Base-by-base conservation (phyloP, 2,113 vertebrate species). In the Ochotona curzoniae region DNA sequence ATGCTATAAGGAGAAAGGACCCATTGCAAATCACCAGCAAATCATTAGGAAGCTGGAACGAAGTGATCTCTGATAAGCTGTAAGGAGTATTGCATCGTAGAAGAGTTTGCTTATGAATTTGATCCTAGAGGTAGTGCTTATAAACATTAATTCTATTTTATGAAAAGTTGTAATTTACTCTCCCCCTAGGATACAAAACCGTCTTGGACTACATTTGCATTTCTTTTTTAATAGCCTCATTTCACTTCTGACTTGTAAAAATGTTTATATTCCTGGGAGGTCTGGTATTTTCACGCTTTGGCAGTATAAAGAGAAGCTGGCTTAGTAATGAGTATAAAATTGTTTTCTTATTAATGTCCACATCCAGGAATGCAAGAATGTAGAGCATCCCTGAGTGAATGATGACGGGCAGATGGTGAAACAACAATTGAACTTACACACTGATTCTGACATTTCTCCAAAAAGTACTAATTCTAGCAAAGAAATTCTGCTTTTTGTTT, bases 11-110 rank as follows among this genome's bases (percentile, higher is more conserved):
- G 82, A 81, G 20, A 74, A 86, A 96, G 93, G 20, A 1, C 78
- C 84, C 69, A 76, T 5, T 82, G 75, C 73, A 97, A 96, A 96
- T 94, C 38, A 90, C 23, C 92, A 44, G 70, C 38, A 96, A 97
- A 86, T 96, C 21, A 96, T 96, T 94, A 66, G 7, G 94, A 94
- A 93, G 78, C 18, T 28, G 73, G 14, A 51, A n/a, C 3, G 0
- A 95, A 93, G 84, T 90, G 78, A 87, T 75, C 76, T 82, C 63
- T 60, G 30, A 74, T 61, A 94, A 86, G 57, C 74, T 1, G 1
- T 49, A 93, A 94, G 51, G 30, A 51, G 4, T 44, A 71, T 75
- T 90, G 23, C n/a, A 63, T 94, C 87, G 84, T 88, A 63, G 84
- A 87, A 35, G 9, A 93, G 17, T 81, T 84, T 74, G 57, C n/a